These are phyloP conservation scores for Drymonia ruficornis DNA, from an alignment of 2,888 invertebrate species.

Conservation along the genomic window DNA sequence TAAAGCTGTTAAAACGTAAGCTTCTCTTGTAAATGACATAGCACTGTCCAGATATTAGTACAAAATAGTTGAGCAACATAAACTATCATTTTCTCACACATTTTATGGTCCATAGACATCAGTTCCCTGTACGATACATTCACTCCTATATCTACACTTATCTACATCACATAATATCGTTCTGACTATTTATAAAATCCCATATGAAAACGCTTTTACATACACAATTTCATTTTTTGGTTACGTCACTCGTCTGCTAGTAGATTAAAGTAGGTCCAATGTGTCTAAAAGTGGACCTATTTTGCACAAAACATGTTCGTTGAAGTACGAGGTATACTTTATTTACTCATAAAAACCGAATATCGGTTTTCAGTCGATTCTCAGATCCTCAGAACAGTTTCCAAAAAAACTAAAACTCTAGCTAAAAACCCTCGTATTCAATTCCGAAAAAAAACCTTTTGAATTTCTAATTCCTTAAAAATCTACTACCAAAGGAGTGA, in stretches of 20 bases:
- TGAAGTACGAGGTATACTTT: too few relatives aligned
- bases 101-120: conserved; percentile 14
- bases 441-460: not conserved
- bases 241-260: conserved; percentile 33
- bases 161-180: conserved; percentile 72
- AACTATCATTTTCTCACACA: not conserved
- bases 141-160: conserved; percentile 44
- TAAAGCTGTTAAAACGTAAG: too few relatives aligned
- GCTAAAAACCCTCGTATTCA: not conserved
- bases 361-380: too few relatives aligned
- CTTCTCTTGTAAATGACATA: too few relatives aligned
- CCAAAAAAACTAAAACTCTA: not conserved
- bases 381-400: too few relatives aligned
- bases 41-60: too few relatives aligned
- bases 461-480: not conserved
- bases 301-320: too few relatives aligned
- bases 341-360: too few relatives aligned
- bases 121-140: conserved; percentile 25
- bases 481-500: conserved; percentile 41
- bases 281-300: too few relatives aligned
- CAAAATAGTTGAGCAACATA: not conserved
- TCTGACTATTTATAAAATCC: conserved; percentile 62
- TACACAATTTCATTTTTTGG: conserved; percentile 23
- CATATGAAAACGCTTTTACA: conserved; percentile 56
- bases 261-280: conserved; percentile 14